A percentile compares a stretch with the other conserved stretches of the same genome.
phyloP scores from a whole-genome alignment of 1,140 invertebrate genomes.

The Glossosoma conforme region DNA sequence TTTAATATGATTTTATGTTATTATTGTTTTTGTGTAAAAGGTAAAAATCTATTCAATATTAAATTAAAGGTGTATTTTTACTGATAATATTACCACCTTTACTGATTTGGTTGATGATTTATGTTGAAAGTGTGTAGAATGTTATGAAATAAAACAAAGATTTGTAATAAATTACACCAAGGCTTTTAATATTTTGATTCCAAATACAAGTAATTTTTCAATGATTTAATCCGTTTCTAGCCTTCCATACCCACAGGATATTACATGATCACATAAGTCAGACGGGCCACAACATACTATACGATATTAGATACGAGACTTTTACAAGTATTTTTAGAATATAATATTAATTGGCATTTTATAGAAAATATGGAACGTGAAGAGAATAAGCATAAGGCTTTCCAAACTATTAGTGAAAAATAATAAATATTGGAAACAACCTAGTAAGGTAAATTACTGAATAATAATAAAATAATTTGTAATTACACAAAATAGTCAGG shows the following conservation, averaged over 20 bases:
- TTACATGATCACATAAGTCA: constrained; percentile 21
- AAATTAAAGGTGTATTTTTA: no score
- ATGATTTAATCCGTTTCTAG: constrained; percentile 18
- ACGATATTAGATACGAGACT: constrained; percentile 27
- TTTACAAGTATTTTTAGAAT: constrained; percentile 29
- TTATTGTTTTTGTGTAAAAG: no score
- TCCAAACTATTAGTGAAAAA: constrained; percentile 7
- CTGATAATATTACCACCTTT: no score
- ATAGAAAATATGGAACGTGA: constrained; percentile 26
- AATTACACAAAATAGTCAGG: background rate
- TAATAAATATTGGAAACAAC: constrained; percentile 14
- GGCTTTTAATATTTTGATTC: constrained; percentile 42
- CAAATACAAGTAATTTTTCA: constrained; percentile 28
- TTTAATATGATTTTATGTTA: no score
- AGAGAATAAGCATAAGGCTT: constrained; percentile 14
- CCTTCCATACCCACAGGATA: constrained; percentile 16
- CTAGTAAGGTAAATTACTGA: no score
- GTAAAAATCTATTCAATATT: no score
- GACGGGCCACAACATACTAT: constrained; percentile 28
- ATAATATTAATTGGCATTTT: constrained; percentile 31
- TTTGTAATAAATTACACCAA: constrained; percentile 51
- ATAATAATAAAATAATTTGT: constrained; percentile 12
- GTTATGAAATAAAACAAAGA: constrained; percentile 11
- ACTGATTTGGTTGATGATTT: background rate
- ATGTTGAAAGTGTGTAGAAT: background rate